Evolutionary conservation across 1,140 invertebrate genomes (phyloP).

Genomic region (Notospermus geniculatus): DNA sequence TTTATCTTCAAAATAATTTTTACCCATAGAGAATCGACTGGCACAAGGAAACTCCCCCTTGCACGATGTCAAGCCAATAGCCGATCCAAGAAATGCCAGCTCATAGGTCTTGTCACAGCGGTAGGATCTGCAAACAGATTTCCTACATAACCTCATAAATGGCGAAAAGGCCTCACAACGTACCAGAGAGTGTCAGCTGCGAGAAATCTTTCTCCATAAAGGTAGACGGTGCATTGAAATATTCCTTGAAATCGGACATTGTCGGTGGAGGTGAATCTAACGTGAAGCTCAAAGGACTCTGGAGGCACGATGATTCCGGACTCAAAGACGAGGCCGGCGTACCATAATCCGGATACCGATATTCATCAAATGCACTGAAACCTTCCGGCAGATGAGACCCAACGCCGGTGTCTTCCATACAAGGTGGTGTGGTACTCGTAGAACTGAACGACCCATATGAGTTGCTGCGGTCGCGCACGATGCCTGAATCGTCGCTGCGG

Average conservation of each 20-base stretch:
- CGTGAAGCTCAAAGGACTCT: constrained; percentile 64
- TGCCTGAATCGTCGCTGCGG: constrained; percentile 35
- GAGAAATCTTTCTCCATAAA: constrained; percentile 81
- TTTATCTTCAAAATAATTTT: too few species aligned
- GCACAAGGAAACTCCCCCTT: too few species aligned
- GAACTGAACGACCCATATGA: constrained; percentile 50
- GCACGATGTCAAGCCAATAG: too few species aligned
- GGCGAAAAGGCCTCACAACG: too few species aligned
- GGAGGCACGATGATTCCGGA: constrained; percentile 70
- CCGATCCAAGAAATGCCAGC: too few species aligned
- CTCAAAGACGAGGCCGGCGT: constrained; percentile 74
- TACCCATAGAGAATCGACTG: too few species aligned
- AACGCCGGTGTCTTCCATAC: constrained; percentile 6
- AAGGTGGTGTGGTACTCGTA: constrained; percentile 31
- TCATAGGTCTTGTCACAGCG: too few species aligned
- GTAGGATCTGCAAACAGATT: too few species aligned
- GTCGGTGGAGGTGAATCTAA: constrained; percentile 85
- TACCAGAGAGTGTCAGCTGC: constrained; percentile 80
- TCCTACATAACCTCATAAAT: too few species aligned
- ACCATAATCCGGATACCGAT: constrained; percentile 65
- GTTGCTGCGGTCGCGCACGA: constrained; percentile 39
- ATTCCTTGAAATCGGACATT: constrained; percentile 85
- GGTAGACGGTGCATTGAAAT: constrained; percentile 66
- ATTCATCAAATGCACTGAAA: constrained; percentile 44
- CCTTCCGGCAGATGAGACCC: too few species aligned